Evolutionary conservation across 2,113 vertebrate genomes (phyloP).

Genomic region (Micronisus gabar): DNA sequence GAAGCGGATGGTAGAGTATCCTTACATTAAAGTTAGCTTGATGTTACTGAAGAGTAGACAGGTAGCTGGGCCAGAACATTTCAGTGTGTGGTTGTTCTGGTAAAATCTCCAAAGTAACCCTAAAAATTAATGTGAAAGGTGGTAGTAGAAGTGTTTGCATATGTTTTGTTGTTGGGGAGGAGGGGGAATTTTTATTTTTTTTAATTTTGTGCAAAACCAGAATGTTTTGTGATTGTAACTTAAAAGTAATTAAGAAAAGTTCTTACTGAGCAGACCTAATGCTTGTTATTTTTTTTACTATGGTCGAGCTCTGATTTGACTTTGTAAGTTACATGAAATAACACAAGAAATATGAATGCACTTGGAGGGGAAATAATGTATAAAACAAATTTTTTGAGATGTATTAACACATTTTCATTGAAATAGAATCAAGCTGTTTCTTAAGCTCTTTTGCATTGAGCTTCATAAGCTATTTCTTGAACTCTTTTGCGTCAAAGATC

Average conservation of each 20-base stretch:
- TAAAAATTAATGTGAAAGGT: background rate
- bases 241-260: background rate
- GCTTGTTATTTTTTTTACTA: background rate
- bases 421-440: background rate
- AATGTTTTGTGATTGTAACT: background rate
- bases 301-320: background rate
- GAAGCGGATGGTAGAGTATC: background rate
- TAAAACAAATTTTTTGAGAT: fast-evolving
- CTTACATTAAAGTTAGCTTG: background rate
- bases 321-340: background rate
- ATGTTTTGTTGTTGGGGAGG: background rate
- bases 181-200: background rate
- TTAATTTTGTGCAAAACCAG: background rate
- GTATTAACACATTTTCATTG: background rate
- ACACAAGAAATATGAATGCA: background rate
- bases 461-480: background rate
- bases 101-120: background rate
- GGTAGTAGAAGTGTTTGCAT: background rate
- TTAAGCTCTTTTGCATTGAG: background rate
- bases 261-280: background rate
- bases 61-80: background rate
- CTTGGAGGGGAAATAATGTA: background rate
- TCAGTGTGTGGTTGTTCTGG: background rate
- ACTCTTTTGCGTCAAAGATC: background rate
- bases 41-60: background rate